Conservation (phyloP, 2,888 invertebrate genomes). For the Cryptocephalus primarius region DNA sequence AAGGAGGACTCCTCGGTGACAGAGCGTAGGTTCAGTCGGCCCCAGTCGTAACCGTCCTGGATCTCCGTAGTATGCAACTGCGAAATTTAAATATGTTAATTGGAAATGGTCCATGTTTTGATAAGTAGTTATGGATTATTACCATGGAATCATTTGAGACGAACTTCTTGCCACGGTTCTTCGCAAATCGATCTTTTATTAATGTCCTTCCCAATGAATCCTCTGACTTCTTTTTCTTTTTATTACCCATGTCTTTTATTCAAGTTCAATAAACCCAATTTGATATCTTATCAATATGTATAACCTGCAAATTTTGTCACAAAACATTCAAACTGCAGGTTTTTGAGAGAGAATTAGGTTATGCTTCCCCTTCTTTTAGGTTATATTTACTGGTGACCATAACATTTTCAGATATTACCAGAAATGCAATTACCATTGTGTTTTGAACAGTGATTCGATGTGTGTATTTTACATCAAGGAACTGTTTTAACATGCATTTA, state of each 20-base stretch:
- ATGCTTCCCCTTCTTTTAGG: too few species aligned
- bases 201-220: slow-evolving; percentile 52
- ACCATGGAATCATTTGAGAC: slow-evolving; percentile 67
- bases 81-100: slow-evolving; percentile 8
- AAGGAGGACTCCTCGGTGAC: slow-evolving; percentile 94
- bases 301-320: too few species aligned
- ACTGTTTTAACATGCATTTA: too few species aligned
- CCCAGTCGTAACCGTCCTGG: slow-evolving; percentile 87
- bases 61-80: slow-evolving; percentile 79
- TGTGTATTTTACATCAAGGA: too few species aligned
- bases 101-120: background rate
- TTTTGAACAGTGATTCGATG: too few species aligned
- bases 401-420: too few species aligned
- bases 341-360: too few species aligned
- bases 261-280: too few species aligned
- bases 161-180: slow-evolving; percentile 49
- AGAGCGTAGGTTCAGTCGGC: slow-evolving; percentile 77
- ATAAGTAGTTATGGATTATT: slow-evolving; percentile 19
- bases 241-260: background rate
- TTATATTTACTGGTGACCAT: too few species aligned
- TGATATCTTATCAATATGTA: too few species aligned
- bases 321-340: too few species aligned
- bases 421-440: too few species aligned
- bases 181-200: slow-evolving; percentile 65
- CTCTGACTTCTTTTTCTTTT: background rate